phyloP scores from a whole-genome alignment of 2,113 vertebrate genomes.

The Pristiophorus japonicus region DNA sequence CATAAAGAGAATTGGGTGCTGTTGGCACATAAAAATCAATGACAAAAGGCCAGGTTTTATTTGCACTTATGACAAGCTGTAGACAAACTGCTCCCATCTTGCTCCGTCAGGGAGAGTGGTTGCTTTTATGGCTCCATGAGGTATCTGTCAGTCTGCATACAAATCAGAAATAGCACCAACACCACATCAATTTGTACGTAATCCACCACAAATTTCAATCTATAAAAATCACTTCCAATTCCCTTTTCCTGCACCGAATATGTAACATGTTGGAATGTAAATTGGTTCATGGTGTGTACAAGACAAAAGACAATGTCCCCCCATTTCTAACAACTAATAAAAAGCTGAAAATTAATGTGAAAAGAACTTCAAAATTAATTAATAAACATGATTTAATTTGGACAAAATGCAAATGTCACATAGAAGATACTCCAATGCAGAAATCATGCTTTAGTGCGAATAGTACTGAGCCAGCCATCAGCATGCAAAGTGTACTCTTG shows the following conservation, averaged over 20 bases:
- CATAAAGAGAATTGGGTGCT: constrained; percentile 15
- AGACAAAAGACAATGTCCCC: background rate
- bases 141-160: background rate
- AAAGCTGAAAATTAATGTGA: background rate
- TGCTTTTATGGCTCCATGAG: background rate
- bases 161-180: background rate
- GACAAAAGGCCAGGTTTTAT: constrained; percentile 15
- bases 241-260: background rate
- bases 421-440: background rate
- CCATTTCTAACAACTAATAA: background rate
- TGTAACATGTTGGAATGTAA: background rate
- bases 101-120: background rate
- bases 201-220: background rate
- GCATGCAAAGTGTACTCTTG: background rate
- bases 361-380: background rate
- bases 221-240: background rate
- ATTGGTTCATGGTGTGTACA: background rate
- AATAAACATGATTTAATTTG: background rate
- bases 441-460: background rate
- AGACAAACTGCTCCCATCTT: constrained; percentile 17
- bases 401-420: background rate
- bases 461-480: background rate
- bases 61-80: constrained; percentile 9
- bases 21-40: constrained; percentile 13
- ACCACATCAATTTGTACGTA: background rate